Evolutionary conservation across 2,113 vertebrate species (phyloP), one percentile per base, ranked within the genome.

Genomic region (Cynocephalus volans): DNA sequence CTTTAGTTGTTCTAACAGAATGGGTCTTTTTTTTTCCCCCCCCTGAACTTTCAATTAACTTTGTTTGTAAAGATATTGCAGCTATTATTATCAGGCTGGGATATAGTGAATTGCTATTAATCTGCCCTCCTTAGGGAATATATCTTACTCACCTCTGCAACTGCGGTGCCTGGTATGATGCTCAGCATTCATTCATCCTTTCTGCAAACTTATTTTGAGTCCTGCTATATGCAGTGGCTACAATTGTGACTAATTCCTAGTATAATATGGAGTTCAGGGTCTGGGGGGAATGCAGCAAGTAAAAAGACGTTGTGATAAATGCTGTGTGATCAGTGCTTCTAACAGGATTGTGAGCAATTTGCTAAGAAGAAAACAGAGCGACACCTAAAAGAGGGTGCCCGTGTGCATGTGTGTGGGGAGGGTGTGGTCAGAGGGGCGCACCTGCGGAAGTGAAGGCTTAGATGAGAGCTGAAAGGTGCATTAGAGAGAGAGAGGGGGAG

Each of bases 391-490:
- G 33, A 36, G 36, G 26, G 2, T 31, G 2, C 3, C 18, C 21
- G 1, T n/a, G 28, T 50, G 14, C 45, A 15, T 31, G 28, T 23
- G 64, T 41, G 15, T 8, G 17, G 8, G 14, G 23, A 21, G 41
- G 41, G 41, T 41, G 41, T 41, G 41, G 41, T 41, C 41, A 41
- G 41, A 41, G 41, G 41, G 41, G 41, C 4, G 41, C 41, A 41
- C 52, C 65, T 56, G 23, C 75, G 50, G 18, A 84, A 50, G 50
- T 31, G 21, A 73, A 87, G 24, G 14, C 65, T 88, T 85, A 82
- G 15, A 4, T 81, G 81, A 88, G 8, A 81, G 24, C 50, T 88
- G 54, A 88, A 94, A 93, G 76, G 54, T 80, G 76, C 90, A 21
- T 72, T 90, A 60, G 52, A 62, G 4, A 50, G 13, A 69, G 26